These are phyloP conservation scores for Opisthocomus hoazin DNA, from an alignment of 2,113 vertebrate species.

Conservation along the genomic window DNA sequence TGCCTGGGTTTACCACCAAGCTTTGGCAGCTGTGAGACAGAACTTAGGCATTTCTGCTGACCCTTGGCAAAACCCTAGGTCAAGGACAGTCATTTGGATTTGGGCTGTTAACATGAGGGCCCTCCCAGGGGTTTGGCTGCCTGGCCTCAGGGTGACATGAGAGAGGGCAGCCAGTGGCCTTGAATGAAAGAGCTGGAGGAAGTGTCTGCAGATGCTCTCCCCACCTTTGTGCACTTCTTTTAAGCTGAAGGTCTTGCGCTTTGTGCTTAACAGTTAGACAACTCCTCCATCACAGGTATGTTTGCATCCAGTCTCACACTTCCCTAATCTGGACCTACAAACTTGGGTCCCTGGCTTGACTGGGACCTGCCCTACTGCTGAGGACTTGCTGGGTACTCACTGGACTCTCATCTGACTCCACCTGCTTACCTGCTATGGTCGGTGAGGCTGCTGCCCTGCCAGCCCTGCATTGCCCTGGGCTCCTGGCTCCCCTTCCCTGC, in stretches of 20 bases:
- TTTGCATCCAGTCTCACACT: not conserved
- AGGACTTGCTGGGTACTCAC: not conserved
- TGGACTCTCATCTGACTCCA: rapidly evolving
- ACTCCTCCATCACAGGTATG: not conserved
- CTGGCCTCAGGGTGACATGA: not conserved
- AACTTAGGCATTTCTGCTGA: not conserved
- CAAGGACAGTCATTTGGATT: not conserved
- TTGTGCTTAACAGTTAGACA: not conserved
- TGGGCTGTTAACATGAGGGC: not conserved
- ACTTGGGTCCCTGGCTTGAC: not conserved
- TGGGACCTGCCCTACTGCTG: not conserved
- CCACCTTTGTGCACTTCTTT: not conserved
- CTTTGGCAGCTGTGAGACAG: not conserved
- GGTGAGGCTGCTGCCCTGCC: not conserved
- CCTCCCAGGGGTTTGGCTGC: not conserved
- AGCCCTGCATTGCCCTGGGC: not conserved
- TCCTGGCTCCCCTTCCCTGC: not conserved
- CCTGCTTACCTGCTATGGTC: not conserved
- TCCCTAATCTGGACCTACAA: not conserved
- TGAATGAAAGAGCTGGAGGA: not conserved
- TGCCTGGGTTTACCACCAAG: not conserved
- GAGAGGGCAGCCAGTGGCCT: not conserved
- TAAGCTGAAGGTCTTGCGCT: not conserved
- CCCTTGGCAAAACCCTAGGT: not conserved
- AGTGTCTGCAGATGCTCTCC: not conserved